Evolutionary conservation across 2,113 vertebrate genomes (phyloP), one percentile per base, ranked within the genome.

Genomic region (Terrapene triunguis): DNA sequence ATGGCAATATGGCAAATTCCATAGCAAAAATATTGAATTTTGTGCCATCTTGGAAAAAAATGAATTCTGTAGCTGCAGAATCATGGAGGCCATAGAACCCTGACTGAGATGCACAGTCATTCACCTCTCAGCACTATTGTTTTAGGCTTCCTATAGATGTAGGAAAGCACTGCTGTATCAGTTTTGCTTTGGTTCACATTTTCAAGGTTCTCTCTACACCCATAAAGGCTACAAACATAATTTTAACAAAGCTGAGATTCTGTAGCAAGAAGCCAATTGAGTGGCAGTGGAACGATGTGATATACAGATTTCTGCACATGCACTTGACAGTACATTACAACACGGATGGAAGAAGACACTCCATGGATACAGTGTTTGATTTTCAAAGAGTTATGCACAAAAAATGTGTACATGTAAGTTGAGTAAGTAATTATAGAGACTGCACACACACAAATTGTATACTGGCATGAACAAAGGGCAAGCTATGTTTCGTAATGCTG

Each of bases 241-340:
- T 89, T 59, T 27, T 69, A 19, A 65, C 57, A 32, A 69, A 88
- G 29, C 2, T 82, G 54, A 12, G 4, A 14, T 38, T 54, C 87
- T 44, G 53, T 0, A 42, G 38, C 69, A 74, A 22, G n/a, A 76
- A 1, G 5, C 16, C 11, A 57, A 44, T 17, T 6, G 44, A 55
- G 38, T 3, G 79, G 3, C 48, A 59, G 22, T 51, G n/a, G 27
- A 1, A 3, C 0, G 2, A 59, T 80, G 13, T 47, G 47, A 54
- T 5, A 82, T 0, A 0, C 22, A 25, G 22, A 9, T 3, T n/a
- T 8, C 54, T 42, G 14, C 42, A 11, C 1, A 0, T n/a, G 44
- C 8, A 42, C 35, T 42, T 54, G 1, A 1, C 35, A 50, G 16
- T 29, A 51, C 47, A 55, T 29, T 11, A 51, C 35, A 21, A 50